Evolutionary conservation across 92 coral and sea anemone genomes (phyloP), one percentile per base, ranked within the genome.

Genomic region (Micromussa lordhowensis): DNA sequence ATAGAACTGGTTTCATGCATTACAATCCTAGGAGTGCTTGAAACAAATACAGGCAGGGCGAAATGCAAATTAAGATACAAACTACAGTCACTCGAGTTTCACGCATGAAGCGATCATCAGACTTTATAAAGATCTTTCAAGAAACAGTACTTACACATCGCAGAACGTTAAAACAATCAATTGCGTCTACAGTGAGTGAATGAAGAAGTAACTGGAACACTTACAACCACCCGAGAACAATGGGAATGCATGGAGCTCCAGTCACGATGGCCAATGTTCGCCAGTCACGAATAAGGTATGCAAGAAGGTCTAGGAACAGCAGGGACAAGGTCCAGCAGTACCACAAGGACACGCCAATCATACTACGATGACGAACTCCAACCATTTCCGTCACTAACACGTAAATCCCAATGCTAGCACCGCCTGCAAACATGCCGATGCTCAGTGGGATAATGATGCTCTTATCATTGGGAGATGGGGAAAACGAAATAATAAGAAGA

Each of bases 241-340:
- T 11, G 5, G 84, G 75, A 7, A 87, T 35, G 5, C 80, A 86
- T 32, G 91, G 91, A 22, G 53, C 91, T 34, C 91, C 84, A 55
- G 72, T 53, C 7, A 34, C 59, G 77, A 88, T 83, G 31, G 89
- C 85, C 32, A 91, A 89, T n/a, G 68, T 84, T 54, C 94, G 80
- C 94, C 94, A 91, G 66, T 71, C 82, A 57, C 89, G 94, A 17
- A 91, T 77, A 2, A 91, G 73, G 49, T 91, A 91, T 11, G 82
- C 94, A 15, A 91, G 82, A 48, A 83, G 55, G 29, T 64, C 86
- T n/a, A 91, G 53, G 10, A 88, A 26, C 26, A 78, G 32, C 16
- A 84, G 29, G 9, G 77, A 74, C 16, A 91, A 29, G 17, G 86
- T 84, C 94, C 94, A 91, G 17, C 68, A 82, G 61, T 82, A 82